Base-by-base conservation (phyloP, 1,140 invertebrate genomes). In the Zaprionus kolodkinae region DNA sequence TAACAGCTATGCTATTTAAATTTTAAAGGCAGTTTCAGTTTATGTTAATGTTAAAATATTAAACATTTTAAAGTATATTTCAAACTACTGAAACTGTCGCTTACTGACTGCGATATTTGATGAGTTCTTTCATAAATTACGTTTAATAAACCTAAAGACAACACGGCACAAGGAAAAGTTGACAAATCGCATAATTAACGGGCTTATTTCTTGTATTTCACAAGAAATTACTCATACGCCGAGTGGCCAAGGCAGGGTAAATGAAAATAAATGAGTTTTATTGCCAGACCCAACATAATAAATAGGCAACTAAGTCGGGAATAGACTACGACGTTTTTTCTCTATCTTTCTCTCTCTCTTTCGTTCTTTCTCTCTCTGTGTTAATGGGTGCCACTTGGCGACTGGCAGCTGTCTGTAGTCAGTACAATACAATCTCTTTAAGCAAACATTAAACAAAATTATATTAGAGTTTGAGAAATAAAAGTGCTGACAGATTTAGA, bases 141-240 rank as follows among this genome's bases (percentile, higher is more conserved):
- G 55, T 78, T 65, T 69, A 69, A 80, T 77, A 62, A 79, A 55
- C 55, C 38, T 30, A 13, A 55, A 67, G 54, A 6, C 48, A 25
- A 36, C 6, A 35, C 57, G 45, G 43, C 27, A 43, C 61, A 74
- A 69, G 66, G 57, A 57, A 21, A 70, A 65, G 55, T 78, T 89
- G 81, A 89, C 76, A 80, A 89, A 88, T 89, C 56, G 69, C 59
- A 72, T 84, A 81, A 88, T 88, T 89, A 88, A 85, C 85, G 65
- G 73, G 78, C 77, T 88, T 79, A 88, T 71, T 87, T 72, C 45
- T 33, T 78, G 77, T 52, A 55, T 83, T 78, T 54, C 68, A 64
- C 38, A 67, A 68, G 57, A 76, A 68, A 76, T 76, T 38, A 66
- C 80, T 79, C 69, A 79, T 65, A 66, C 63, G 74, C 36, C 62